Evolutionary conservation across 2,888 invertebrate species (phyloP), one percentile per base, ranked within the genome.

Genomic region (Athetis lepigone): DNA sequence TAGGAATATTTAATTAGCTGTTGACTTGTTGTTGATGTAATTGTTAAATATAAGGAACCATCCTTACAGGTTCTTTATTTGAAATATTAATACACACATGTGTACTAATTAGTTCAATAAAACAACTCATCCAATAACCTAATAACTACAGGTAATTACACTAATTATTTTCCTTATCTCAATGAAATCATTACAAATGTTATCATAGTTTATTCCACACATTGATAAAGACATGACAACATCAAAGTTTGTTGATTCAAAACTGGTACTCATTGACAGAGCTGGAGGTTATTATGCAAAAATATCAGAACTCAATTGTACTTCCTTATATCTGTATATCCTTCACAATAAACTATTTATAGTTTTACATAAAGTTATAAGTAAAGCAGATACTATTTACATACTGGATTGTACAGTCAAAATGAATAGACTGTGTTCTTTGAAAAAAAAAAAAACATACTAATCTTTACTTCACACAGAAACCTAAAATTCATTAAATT

Each of bases 281-380:
- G 42, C 36, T 72, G 23, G 51, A 66, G 67, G 77, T 66, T 61
- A 73, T 50, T 73, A 68, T 67, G 74, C 56, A 67, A 77, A 77
- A 77, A 56, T 73, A 57, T 67, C 23, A 42, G 8, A 45, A 52
- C 42, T 19, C 43, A 58, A 58, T 39, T 63, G 6, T 16, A 73
- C 67, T 76, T 72, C 76, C 72, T 76, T 33, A 55, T 50, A 55
- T 54, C 45, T 36, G 40, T 39, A 4, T 75, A 37, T 76, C 76
- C 54, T 71, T 72, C 66, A 76, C 8, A 72, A 72, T 71, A 37
- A 46, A 39, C 4, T 37, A 42, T 54, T 37, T 23, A 50, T 50
- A 29, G 21, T 58, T 39, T 5, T 39, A 6, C 29, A 9, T 16
- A 7, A 42, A 45, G 7, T 29, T 29, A n/a, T 18, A 29, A 16